A percentile compares a stretch with the other conserved stretches of the same genome.
These are phyloP conservation scores for Betta splendens DNA, from an alignment of 2,797 vertebrate species.

Conservation along the genomic window DNA sequence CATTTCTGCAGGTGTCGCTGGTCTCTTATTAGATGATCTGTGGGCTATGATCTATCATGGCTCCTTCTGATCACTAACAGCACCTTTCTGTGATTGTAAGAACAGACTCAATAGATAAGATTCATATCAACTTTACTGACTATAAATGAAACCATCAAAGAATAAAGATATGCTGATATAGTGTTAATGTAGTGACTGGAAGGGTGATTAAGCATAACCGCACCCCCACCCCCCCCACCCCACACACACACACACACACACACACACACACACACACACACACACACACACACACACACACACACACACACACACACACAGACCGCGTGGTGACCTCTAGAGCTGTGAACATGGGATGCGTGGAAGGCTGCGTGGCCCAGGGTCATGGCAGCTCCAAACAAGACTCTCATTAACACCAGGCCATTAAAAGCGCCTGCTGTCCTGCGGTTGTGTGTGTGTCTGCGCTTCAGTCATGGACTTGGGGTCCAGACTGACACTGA, in stretches of 20 bases:
- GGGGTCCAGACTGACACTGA: slow-evolving; percentile 56
- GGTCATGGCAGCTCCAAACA: slow-evolving; percentile 77
- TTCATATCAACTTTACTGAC: slow-evolving; percentile 42
- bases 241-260: too few relatives aligned
- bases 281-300: not conserved
- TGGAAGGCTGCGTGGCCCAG: slow-evolving; percentile 59
- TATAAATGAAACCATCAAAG: slow-evolving; percentile 48
- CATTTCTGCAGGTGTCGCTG: not conserved
- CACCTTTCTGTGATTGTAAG: slow-evolving; percentile 9
- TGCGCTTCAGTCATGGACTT: slow-evolving; percentile 19
- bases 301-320: too few relatives aligned
- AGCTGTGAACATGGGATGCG: slow-evolving; percentile 64
- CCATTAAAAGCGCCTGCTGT: slow-evolving; percentile 60
- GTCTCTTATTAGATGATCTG: slow-evolving; percentile 2
- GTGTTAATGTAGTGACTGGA: slow-evolving; percentile 25
- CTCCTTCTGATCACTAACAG: not conserved
- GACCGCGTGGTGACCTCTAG: slow-evolving; percentile 56
- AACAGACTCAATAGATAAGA: slow-evolving; percentile 35
- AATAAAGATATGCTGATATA: slow-evolving; percentile 40
- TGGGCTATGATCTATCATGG: too few relatives aligned
- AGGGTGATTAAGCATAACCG: slow-evolving; percentile 43
- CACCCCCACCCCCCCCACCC: too few relatives aligned
- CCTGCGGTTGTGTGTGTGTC: slow-evolving; percentile 20
- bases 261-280: not conserved
- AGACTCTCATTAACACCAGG: slow-evolving; percentile 75